A percentile compares a stretch with the other conserved stretches of the same genome.
Evolutionary conservation across 2,113 vertebrate species (phyloP).

Genomic region (Lepisosteus osseus): DNA sequence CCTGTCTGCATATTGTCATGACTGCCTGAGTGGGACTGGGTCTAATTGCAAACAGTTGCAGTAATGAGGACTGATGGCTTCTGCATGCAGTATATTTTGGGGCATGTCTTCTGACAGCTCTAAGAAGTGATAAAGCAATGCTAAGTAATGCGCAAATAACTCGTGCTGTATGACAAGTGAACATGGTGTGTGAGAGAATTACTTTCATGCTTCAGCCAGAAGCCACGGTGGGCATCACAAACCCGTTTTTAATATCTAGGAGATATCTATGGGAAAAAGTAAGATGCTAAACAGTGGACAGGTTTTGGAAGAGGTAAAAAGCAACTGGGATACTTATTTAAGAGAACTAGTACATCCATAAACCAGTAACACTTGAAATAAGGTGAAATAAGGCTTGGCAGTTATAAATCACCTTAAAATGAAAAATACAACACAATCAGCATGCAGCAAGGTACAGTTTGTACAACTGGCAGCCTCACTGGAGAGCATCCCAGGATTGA

Average conservation of each 20-base stretch:
- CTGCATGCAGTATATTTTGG: constrained; percentile 61
- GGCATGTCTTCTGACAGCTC: constrained; percentile 67
- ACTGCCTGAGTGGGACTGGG: constrained; percentile 50
- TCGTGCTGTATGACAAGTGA: constrained; percentile 61
- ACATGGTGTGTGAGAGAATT: constrained; percentile 34
- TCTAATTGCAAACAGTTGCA: constrained; percentile 54
- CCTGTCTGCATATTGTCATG: constrained; percentile 61
- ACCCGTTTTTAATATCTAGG: constrained; percentile 64
- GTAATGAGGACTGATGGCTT: constrained; percentile 73
- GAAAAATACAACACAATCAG: too few species aligned
- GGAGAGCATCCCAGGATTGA: too few species aligned
- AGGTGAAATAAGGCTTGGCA: too few species aligned
- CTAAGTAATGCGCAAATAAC: constrained; percentile 72
- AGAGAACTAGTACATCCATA: too few species aligned
- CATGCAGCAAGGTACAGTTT: too few species aligned
- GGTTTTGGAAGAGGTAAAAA: constrained; percentile 45
- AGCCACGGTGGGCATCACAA: constrained; percentile 63
- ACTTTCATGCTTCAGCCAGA: constrained; percentile 71
- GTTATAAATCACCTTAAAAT: too few species aligned
- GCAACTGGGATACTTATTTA: background rate
- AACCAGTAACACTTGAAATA: too few species aligned
- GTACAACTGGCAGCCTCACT: too few species aligned
- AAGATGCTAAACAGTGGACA: constrained; percentile 61
- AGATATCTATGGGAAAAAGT: constrained; percentile 64
- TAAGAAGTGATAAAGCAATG: constrained; percentile 70